Evolutionary conservation across 1,140 invertebrate genomes (phyloP).

Genomic region (Zaprionus ornatus): DNA sequence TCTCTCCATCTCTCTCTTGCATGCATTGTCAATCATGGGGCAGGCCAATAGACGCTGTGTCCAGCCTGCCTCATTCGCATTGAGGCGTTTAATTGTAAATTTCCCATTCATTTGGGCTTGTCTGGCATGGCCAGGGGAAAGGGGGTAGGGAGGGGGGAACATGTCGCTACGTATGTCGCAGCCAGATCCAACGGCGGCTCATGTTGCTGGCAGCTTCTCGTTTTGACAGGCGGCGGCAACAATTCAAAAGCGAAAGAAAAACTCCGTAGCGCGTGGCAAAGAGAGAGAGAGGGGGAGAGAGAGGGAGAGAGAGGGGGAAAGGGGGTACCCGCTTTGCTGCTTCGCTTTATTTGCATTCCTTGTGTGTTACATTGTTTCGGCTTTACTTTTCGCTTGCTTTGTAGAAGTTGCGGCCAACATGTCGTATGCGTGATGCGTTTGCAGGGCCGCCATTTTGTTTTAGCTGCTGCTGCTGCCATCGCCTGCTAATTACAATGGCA

Average conservation of each 20-base stretch:
- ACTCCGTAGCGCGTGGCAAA: neutral
- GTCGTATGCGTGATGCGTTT: conserved; percentile 64
- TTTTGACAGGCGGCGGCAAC: neutral
- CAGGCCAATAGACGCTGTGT: conserved; percentile 45
- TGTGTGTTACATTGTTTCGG: neutral
- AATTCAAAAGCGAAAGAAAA: neutral
- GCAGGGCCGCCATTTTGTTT: conserved; percentile 68
- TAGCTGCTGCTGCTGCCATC: conserved; percentile 30
- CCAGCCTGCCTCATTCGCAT: conserved; percentile 12
- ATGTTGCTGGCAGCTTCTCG: neutral
- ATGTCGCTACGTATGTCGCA: neutral
- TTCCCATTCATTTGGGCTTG: conserved; percentile 58
- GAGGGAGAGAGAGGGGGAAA: neutral
- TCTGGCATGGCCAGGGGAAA: conserved; percentile 2
- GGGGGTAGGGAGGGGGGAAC: neutral
- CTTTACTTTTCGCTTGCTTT: neutral
- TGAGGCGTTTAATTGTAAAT: conserved; percentile 68
- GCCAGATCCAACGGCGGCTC: neutral
- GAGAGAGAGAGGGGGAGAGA: neutral
- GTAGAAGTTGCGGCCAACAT: conserved; percentile 19
- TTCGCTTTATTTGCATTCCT: neutral
- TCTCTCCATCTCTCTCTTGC: neutral
- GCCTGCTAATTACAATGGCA: conserved; percentile 73
- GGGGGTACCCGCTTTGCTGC: neutral
- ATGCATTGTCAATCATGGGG: conserved; percentile 67